Evolutionary conservation across 2,797 vertebrate species (phyloP), one percentile per base, ranked within the genome.

Genomic region (Cynodonichthys magdalenae): DNA sequence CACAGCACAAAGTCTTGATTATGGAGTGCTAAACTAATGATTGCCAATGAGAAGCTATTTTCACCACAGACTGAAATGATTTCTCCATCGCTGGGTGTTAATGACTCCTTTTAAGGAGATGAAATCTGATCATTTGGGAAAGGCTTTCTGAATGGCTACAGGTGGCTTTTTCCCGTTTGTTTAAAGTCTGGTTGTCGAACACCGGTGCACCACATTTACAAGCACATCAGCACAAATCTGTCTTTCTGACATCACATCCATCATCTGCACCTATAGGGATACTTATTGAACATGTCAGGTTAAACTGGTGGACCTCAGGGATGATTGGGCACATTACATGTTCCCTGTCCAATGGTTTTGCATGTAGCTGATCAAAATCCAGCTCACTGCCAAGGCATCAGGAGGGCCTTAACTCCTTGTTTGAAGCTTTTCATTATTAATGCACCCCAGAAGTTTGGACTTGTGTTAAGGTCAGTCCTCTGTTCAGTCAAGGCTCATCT

Each of bases 11-110:
- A 87, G 51, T 77, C 83, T 86, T 92, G 90, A 92, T 92, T 92
- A 90, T 85, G 69, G 82, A 88, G 88, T 75, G 86, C 89, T 88
- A 90, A 92, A 89, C 89, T 92, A 92, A 92, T 92, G 89, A 91
- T 90, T 84, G 85, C 81, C 80, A 56, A 90, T 89, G 87, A 91
- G 84, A 82, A 83, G 87, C 88, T 85, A 81, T 90, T 89, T 85
- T 83, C 81, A 75, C 78, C 80, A 85, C 81, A 68, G 73, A 89
- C 77, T 71, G 36, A 85, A 90, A 90, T 87, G 82, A 89, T 89
- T 90, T 89, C 85, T 87, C 83, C 86, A 86, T 91, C 88, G 82
- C 86, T 74, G 67, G 71, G 74, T 87, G 81, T 88, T 90, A 90
- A 91, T 90, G 86, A 82, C 77, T 89, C 84, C 86, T 89, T 89